Base-by-base conservation (phyloP, 2,113 vertebrate genomes). In the Tringa solitaria region DNA sequence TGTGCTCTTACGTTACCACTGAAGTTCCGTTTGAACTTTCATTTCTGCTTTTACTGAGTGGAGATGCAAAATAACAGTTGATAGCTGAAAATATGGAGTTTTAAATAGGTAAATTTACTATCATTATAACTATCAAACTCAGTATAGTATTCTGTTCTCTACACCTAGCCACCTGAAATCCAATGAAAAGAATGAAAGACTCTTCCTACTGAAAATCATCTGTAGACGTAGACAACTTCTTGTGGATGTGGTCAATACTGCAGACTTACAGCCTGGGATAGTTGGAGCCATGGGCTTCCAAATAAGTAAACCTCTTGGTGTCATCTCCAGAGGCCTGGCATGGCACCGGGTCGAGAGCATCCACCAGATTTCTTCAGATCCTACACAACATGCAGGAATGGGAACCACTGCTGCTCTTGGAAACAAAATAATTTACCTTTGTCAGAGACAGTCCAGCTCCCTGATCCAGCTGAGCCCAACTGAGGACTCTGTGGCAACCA, bases 261-360 rank as follows among this genome's bases (percentile, higher is more conserved):
- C 0, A 0, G 9, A 53, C 22, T 27, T 74, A 22, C 9, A 74
- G n/a, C 1, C 27, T 65, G 12, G 10, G 9, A 8, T 16, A 39
- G 23, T 14, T 84, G 56, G 30, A 74, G 7, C 5, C 0, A 0
- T 19, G 5, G 32, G 8, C 32, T 84, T 15, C 18, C 17, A 50
- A 21, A 50, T 26, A 28, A 81, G 11, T 16, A 84, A 27, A 53
- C 4, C n/a, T 68, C 39, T n/a, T 3, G 2, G 3, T 88, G 6
- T 32, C 15, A 27, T 56, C 53, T 88, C 30, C 43, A 50, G 61
- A 60, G 23, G 14, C 16, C 22, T 76, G 48, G 7, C 22, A 26
- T 6, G 4, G 12, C 1, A 2, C 39, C 11, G 1, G 1, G 5
- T 45, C 0, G 4, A 86, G 15, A 53, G 2, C 21, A 24, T 89